Percentiles rank a stretch among this genome's conserved stretches.
Conservation (phyloP, 1,140 invertebrate genomes). For the Pectinophora gossypiella region DNA sequence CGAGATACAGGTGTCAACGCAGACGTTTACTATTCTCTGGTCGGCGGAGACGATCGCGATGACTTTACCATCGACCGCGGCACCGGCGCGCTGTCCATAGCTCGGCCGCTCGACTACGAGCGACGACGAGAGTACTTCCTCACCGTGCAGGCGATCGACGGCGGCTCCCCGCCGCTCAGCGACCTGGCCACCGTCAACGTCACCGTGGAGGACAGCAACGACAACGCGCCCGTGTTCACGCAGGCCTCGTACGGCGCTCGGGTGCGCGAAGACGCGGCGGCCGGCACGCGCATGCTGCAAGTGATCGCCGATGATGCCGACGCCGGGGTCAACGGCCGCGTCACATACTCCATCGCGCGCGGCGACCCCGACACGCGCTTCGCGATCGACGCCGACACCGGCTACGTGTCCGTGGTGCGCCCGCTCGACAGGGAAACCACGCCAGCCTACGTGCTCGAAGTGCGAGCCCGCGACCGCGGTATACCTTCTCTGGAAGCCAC, state of each 20-base stretch:
- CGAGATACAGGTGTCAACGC: conserved; percentile 95
- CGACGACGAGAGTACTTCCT: conserved; percentile 89
- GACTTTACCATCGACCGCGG: conserved; percentile 87
- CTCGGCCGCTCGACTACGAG: conserved; percentile 90
- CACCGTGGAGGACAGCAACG: conserved; percentile 91
- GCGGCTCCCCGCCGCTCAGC: conserved; percentile 88
- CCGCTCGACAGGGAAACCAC: conserved; percentile 90
- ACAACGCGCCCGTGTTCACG: conserved; percentile 90
- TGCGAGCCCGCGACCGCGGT: conserved; percentile 88
- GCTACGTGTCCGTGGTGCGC: conserved; percentile 85
- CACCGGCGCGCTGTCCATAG: conserved; percentile 85
- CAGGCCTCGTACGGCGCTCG: conserved; percentile 87
- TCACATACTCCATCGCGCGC: conserved; percentile 86
- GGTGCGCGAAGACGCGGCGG: conserved; percentile 85
- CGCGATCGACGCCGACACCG: conserved; percentile 84
- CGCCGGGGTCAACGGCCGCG: conserved; percentile 85
- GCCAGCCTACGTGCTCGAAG: conserved; percentile 83
- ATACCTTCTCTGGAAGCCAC: conserved; percentile 83
- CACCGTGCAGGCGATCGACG: conserved; percentile 93
- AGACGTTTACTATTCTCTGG: conserved; percentile 91
- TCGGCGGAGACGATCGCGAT: conserved; percentile 91
- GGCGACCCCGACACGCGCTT: conserved; percentile 89
- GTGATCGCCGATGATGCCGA: conserved; percentile 89
- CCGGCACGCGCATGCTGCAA: conserved; percentile 83
- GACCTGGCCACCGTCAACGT: conserved; percentile 93